phyloP scores from a whole-genome alignment of 2,888 invertebrate species.

The Metopia argyrocephala region DNA sequence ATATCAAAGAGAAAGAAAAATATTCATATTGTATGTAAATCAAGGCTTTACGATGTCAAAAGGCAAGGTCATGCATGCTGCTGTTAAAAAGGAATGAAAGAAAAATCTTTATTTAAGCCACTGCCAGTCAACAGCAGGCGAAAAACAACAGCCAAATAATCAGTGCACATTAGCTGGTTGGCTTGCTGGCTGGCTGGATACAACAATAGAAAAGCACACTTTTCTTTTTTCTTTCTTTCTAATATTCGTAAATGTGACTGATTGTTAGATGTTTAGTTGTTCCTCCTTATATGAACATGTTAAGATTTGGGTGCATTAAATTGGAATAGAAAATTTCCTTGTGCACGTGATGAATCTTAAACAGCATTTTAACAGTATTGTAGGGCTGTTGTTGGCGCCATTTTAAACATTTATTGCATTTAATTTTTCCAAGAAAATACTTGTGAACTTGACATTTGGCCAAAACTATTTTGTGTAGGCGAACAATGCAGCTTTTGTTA shows the following conservation, averaged over 20 bases:
- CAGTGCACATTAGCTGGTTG: not conserved
- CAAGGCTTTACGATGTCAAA: conserved; percentile 45
- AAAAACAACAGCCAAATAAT: not conserved
- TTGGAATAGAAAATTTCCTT: too few relatives aligned
- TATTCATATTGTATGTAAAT: too few relatives aligned
- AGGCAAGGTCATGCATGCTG: conserved; percentile 32
- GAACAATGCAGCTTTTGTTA: not conserved
- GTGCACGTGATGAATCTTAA: too few relatives aligned
- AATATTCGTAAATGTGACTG: too few relatives aligned
- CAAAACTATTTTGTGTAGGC: not conserved
- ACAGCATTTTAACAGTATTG: too few relatives aligned
- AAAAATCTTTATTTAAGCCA: not conserved
- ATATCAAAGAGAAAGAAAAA: not conserved
- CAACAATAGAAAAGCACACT: not conserved
- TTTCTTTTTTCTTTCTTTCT: too few relatives aligned
- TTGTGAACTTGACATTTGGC: conserved; percentile 33
- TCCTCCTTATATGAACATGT: too few relatives aligned
- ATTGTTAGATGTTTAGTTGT: too few relatives aligned
- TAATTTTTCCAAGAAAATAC: not conserved
- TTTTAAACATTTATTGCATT: not conserved
- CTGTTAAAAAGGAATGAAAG: not conserved
- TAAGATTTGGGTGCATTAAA: too few relatives aligned
- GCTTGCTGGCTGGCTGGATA: too few relatives aligned
- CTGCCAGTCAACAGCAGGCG: not conserved
- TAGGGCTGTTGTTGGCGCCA: not conserved